phyloP scores from a whole-genome alignment of 2,797 vertebrate species.

The Esox lucius region DNA sequence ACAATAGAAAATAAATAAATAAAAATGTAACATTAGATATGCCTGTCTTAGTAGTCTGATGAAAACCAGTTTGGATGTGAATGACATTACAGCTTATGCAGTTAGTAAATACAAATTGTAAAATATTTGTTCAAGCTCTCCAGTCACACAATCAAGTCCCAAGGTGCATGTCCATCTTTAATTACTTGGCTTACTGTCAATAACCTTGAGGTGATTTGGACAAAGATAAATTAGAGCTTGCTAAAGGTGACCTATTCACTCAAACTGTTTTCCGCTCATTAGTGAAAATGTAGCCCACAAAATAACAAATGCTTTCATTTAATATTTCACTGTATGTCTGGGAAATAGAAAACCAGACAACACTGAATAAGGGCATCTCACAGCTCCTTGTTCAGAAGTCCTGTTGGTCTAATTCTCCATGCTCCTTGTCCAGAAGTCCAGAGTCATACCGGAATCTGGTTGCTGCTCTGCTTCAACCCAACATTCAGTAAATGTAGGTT shows the following conservation, averaged over 20 bases:
- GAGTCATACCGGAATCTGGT: slow-evolving; percentile 30
- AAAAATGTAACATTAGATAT: too few species aligned
- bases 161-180: not conserved
- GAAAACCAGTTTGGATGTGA: too few species aligned
- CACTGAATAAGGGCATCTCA: not conserved
- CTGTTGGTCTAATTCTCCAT: too few species aligned
- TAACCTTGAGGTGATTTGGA: not conserved
- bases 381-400: too few species aligned
- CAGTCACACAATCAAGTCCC: too few species aligned
- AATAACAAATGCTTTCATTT: not conserved
- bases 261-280: not conserved
- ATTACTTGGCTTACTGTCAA: not conserved
- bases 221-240: not conserved
- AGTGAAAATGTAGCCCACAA: not conserved
- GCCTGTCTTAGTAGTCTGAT: too few species aligned
- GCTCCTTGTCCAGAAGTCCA: too few species aligned
- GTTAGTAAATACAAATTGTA: too few species aligned
- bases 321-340: not conserved
- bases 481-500: slow-evolving; percentile 48
- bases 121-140: not conserved
- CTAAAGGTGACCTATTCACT: not conserved
- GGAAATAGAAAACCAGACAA: not conserved
- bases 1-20: too few species aligned
- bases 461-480: slow-evolving; percentile 34
- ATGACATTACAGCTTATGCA: too few species aligned